These are phyloP conservation scores for Rhopalosiphum maidis DNA, from an alignment of 1,140 invertebrate species.

Conservation along the genomic window DNA sequence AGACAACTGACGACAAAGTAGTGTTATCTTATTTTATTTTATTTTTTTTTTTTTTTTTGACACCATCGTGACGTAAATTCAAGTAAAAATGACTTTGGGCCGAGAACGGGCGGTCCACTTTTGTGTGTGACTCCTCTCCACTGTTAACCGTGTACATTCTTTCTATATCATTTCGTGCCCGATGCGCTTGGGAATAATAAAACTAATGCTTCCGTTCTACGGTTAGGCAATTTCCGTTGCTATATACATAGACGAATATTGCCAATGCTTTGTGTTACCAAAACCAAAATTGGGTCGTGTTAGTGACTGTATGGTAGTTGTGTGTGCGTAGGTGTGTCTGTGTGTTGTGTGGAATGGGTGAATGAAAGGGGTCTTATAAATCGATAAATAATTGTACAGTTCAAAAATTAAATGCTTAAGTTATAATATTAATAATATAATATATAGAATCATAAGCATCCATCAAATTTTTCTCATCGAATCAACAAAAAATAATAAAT, in stretches of 20 bases:
- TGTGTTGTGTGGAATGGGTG: not conserved
- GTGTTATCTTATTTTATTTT: too few relatives aligned
- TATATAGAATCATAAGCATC: not conserved
- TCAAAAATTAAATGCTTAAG: not conserved
- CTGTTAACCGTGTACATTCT: not conserved
- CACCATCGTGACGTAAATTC: not conserved
- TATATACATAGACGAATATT: not conserved
- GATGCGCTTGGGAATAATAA: constrained; percentile 14
- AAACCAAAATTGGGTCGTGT: not conserved
- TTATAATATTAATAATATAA: not conserved
- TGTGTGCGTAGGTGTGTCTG: not conserved
- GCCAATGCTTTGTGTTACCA: not conserved
- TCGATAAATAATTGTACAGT: not conserved
- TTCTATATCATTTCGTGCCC: not conserved
- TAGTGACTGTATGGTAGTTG: not conserved
- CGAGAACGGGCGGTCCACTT: not conserved
- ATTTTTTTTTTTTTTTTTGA: not conserved
- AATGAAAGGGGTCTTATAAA: not conserved
- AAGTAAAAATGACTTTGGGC: not conserved
- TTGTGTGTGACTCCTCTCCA: not conserved
- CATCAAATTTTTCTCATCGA: not conserved
- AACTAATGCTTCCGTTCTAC: not conserved
- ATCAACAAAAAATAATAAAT: not conserved
- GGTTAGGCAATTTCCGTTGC: not conserved
- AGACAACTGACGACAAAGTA: not conserved